These are phyloP conservation scores for Microtus obscurus DNA, from an alignment of 2,797 vertebrate species.

Conservation along the genomic window DNA sequence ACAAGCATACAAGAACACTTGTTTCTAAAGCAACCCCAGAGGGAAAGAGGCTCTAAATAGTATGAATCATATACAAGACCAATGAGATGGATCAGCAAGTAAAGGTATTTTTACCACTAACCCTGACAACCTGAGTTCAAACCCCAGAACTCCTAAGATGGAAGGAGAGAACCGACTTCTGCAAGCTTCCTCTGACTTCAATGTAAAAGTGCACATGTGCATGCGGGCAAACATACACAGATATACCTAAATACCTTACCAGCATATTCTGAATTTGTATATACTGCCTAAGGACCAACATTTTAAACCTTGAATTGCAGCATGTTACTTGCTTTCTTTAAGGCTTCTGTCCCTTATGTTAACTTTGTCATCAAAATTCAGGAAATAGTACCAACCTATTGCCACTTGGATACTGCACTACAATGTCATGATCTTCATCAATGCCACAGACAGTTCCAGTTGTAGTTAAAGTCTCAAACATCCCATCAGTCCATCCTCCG, in stretches of 20 bases:
- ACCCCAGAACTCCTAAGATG: neutral
- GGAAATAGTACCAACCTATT: conserved; percentile 92
- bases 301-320: conserved; percentile 22
- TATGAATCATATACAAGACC: neutral
- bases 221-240: neutral
- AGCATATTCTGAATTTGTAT: conserved; percentile 44
- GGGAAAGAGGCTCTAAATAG: neutral
- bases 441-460: conserved; percentile 99
- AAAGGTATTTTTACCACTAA: neutral
- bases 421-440: conserved; percentile 99
- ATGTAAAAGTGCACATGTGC: neutral
- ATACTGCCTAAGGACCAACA: conserved; percentile 11
- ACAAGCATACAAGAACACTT: neutral
- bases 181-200: neutral
- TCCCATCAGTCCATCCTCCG: conserved; percentile 99
- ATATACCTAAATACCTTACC: neutral
- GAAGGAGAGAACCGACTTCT: neutral
- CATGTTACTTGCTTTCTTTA: conserved; percentile 50
- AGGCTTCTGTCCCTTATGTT: conserved; percentile 29
- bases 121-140: neutral
- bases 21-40: conserved; percentile 22
- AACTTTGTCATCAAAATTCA: conserved; percentile 49
- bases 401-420: conserved; percentile 98
- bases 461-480: conserved; percentile 99
- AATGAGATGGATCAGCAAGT: neutral